phyloP scores from a whole-genome alignment of 2,797 vertebrate species.

The Chelmon rostratus region DNA sequence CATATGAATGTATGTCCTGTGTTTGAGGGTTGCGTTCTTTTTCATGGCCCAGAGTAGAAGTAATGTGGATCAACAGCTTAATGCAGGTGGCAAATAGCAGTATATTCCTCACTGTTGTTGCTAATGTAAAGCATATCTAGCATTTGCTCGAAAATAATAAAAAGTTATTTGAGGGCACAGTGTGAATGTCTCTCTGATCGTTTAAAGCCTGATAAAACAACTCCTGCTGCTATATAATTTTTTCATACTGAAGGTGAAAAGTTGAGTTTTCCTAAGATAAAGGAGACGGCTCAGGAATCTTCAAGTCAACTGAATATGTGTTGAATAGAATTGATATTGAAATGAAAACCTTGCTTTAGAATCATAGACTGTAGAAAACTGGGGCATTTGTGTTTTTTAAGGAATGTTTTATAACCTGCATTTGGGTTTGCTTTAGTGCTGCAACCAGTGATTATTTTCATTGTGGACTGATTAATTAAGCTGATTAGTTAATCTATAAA shows the following conservation, averaged over 20 bases:
- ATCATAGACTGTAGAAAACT: neutral
- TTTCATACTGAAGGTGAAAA: slow-evolving; percentile 2
- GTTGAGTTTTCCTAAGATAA: slow-evolving; percentile 1
- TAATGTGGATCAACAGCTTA: slow-evolving; percentile 38
- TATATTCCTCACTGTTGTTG: slow-evolving; percentile 8
- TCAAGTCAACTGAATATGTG: neutral
- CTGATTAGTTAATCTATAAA: too few species aligned
- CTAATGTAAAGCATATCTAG: neutral
- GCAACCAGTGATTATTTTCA: too few species aligned
- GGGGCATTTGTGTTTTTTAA: neutral
- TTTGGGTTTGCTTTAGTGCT: too few species aligned
- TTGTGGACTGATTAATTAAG: too few species aligned
- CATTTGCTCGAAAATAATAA: neutral
- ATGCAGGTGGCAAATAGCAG: slow-evolving; percentile 26
- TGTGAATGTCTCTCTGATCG: slow-evolving; percentile 3
- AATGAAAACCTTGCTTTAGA: neutral
- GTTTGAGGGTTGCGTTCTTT: neutral
- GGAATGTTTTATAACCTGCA: too few species aligned
- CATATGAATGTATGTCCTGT: neutral
- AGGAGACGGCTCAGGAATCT: slow-evolving; percentile 1
- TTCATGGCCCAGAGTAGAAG: slow-evolving; percentile 1
- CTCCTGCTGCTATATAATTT: neutral
- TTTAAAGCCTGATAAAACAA: neutral
- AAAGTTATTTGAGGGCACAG: slow-evolving; percentile 12
- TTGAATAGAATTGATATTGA: neutral